Base-by-base conservation (phyloP, 2,113 vertebrate genomes). In the Pitta sordida region DNA sequence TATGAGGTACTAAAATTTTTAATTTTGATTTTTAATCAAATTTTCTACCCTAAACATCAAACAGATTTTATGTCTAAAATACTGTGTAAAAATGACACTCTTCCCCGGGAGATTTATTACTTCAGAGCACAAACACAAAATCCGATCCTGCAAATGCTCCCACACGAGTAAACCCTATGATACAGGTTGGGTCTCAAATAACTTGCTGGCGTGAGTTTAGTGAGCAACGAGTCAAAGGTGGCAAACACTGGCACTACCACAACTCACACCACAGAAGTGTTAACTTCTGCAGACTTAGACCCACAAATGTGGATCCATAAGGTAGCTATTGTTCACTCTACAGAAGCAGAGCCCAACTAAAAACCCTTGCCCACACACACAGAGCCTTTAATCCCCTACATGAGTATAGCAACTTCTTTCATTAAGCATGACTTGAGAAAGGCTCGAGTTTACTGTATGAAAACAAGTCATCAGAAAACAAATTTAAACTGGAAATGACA, bases 1-100 rank as follows among this genome's bases (percentile, higher is more conserved):
- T 90, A 96, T 20, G 88, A 84, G 91, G 93, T 81, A 94, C 70
- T 96, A 97, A 96, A 96, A 95, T 79, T 91, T 96, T 96, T 95
- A 91, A 95, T 96, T 97, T 91, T 3, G 37, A 95, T 90, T 94
- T 97, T 95, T 95, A 94, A 95, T 95, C 91, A 95, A 74, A 93
- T 93, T 96, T 97, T 80, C 56, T 90, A 82, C 46, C 60, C 73
- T 80, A 88, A 88, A 86, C 86, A 91, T 88, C 90, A 92, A 95
- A 90, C 88, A 93, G 93, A 95, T 90, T 95, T 95, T 86, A 95
- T 48, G 63, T 86, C 91, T 91, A 86, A 96, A 96, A 96, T 36
- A 68, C 30, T 75, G 91, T 46, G 78, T 79, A 86, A 80, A 96
- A 95, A 88, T 56, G 85, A 91, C 86, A 90, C 10, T 74, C 46